Evolutionary conservation across 2,888 invertebrate genomes (phyloP), one percentile per base, ranked within the genome.

Genomic region (Amphiduros pacificus): DNA sequence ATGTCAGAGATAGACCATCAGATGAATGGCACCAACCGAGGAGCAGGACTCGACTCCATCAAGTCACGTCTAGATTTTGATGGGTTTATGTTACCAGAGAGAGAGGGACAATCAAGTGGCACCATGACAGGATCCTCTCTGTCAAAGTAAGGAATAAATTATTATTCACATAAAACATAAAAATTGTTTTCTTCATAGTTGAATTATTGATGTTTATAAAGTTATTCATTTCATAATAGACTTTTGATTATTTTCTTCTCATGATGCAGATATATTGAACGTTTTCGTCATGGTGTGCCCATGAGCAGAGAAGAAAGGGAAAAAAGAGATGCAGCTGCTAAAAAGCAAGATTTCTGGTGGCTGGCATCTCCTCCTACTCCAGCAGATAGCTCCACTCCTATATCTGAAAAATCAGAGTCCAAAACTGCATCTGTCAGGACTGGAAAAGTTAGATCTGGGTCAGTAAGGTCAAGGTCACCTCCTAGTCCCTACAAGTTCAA

Each of bases 201-300:
- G n/a, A n/a, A n/a, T n/a, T n/a, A n/a, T n/a, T n/a, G n/a, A n/a
- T n/a, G n/a, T n/a, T n/a, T n/a, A n/a, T n/a, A n/a, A n/a, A n/a
- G n/a, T n/a, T n/a, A n/a, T n/a, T n/a, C n/a, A n/a, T n/a, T n/a
- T n/a, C n/a, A n/a, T n/a, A n/a, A n/a, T n/a, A n/a, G n/a, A n/a
- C n/a, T n/a, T n/a, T n/a, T n/a, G 9, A 36, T 17, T 36, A 36
- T 36, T 11, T 36, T 20, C n/a, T 22, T 44, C n/a, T 44, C n/a
- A 44, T n/a, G n/a, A n/a, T 4, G n/a, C 32, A 73, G 77, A 53
- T 78, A 77, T 59, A 68, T 78, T 20, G 73, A 77, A 14, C 64
- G 78, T 58, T 78, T 78, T 50, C 64, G 78, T n/a, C 70, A 73
- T 59, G 76, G 74, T 48, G 66, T 67, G 2, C 77, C 78, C 2